Conservation (phyloP, 2,797 vertebrate species). For the Hydrophis major region DNA sequence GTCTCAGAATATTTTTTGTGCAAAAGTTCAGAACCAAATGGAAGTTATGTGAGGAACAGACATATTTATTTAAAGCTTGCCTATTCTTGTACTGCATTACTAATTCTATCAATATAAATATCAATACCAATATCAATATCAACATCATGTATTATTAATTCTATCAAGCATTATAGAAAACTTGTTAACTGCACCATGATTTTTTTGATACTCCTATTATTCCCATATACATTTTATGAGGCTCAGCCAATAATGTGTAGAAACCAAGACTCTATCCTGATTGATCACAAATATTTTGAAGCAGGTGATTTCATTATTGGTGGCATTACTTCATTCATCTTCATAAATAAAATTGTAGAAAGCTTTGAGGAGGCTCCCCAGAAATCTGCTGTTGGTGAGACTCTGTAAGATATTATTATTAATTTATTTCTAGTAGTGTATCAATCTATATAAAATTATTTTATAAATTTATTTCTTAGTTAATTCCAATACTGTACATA, state of each 20-base stretch:
- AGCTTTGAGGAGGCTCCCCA: too few relatives aligned
- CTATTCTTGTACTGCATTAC: neutral
- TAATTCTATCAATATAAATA: too few relatives aligned
- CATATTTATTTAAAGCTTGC: neutral
- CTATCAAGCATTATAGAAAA: neutral
- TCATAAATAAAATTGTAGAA: too few relatives aligned
- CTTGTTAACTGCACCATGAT: neutral
- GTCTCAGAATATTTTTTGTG: neutral
- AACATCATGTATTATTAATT: too few relatives aligned
- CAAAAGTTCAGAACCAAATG: neutral
- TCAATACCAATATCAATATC: too few relatives aligned
- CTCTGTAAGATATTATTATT: too few relatives aligned
- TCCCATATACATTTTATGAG: neutral
- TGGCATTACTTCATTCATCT: neutral
- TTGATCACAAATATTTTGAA: neutral
- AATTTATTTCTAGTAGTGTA: too few relatives aligned
- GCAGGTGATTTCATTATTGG: neutral
- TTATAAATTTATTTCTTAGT: too few relatives aligned
- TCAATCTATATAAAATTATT: too few relatives aligned
- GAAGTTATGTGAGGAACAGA: neutral
- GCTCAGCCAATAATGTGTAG: neutral
- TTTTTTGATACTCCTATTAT: neutral
- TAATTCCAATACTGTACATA: too few relatives aligned
- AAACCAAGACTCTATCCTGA: neutral
- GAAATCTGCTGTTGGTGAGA: too few relatives aligned